Evolutionary conservation across 2,797 vertebrate species (phyloP), one percentile per base, ranked within the genome.

Genomic region (Discoglossus pictus): DNA sequence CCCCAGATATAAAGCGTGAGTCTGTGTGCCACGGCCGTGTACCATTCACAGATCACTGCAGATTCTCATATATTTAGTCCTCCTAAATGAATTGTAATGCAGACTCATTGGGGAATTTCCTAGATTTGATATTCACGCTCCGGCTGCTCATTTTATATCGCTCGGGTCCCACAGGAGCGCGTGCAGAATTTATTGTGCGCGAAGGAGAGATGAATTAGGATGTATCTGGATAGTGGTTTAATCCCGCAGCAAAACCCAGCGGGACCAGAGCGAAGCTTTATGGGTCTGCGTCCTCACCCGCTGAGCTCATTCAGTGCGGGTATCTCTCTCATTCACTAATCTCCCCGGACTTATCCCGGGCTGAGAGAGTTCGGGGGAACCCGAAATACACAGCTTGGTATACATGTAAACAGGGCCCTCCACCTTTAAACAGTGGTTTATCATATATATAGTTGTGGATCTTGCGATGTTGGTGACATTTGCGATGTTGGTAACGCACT

Each of bases 151-250:
- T 17, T 65, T 65, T 58, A 11, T 39, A 21, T 58, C 48, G 43
- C 23, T 51, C 9, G 25, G 18, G 43, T 31, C 63, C 52, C 15
- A 1, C 6, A 36, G 51, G 62, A 55, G 42, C 34, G 6, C 27
- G n/a, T n/a, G n/a, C n/a, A 21, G 7, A 44, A 6, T 3, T 9
- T 10, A 24, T 31, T n/a, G 40, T 36, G 27, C 51, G n/a, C 20
- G 21, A 46, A 55, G 62, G n/a, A 66, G 15, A 34, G 25, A 23
- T 51, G 36, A 68, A 52, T 68, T 44, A 46, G n/a, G 40, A 27
- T 46, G 13, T 51, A 11, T 59, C 54, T 52, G 35, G 38, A 16
- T 59, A 60, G 65, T 12, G 31, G 38, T 16, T 12, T 53, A 46
- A 61, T 68, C 55, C 65, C 47, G 2, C 34, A 20, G 64, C 39